Conservation (phyloP, 1,140 invertebrate species). For the Nautilus pompilius region DNA sequence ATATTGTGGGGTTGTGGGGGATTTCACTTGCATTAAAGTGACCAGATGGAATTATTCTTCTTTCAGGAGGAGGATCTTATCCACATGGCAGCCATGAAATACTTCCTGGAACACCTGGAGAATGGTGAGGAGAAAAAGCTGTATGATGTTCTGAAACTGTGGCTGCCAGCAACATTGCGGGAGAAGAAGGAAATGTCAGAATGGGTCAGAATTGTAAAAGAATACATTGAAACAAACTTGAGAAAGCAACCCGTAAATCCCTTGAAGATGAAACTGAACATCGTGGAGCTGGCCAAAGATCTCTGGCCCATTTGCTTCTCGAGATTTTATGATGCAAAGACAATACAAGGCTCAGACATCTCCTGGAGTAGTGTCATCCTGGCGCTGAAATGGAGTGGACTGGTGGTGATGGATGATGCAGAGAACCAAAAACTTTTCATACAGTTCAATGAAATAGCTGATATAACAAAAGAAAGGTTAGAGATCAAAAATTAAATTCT, state of each 20-base stretch:
- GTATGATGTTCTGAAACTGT: conserved; percentile 16
- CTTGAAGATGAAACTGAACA: conserved; percentile 21
- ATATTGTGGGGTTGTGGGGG: too few species aligned
- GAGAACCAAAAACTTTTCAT: conserved; percentile 28
- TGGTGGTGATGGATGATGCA: conserved; percentile 33
- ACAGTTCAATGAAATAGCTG: conserved; percentile 30
- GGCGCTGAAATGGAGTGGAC: conserved; percentile 31
- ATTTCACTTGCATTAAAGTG: too few species aligned
- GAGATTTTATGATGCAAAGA: conserved; percentile 28
- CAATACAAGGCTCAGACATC: conserved; percentile 14
- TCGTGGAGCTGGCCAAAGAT: conserved; percentile 29
- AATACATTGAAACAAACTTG: conserved; percentile 24
- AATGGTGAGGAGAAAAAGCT: conserved; percentile 18
- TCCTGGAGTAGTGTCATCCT: conserved; percentile 24
- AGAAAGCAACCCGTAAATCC: conserved; percentile 9
- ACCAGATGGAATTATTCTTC: background rate
- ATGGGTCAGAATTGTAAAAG: conserved; percentile 19
- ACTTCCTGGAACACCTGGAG: conserved; percentile 23
- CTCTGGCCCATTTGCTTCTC: conserved; percentile 32
- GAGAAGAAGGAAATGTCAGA: conserved; percentile 7
- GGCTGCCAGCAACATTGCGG: conserved; percentile 18
- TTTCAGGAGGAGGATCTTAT: conserved; percentile 31
- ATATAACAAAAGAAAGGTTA: conserved; percentile 28
- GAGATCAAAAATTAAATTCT: too few species aligned
- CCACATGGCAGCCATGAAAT: conserved; percentile 26